These are phyloP conservation scores for Lacanobia oleracea DNA, from an alignment of 2,888 invertebrate species.

Conservation along the genomic window DNA sequence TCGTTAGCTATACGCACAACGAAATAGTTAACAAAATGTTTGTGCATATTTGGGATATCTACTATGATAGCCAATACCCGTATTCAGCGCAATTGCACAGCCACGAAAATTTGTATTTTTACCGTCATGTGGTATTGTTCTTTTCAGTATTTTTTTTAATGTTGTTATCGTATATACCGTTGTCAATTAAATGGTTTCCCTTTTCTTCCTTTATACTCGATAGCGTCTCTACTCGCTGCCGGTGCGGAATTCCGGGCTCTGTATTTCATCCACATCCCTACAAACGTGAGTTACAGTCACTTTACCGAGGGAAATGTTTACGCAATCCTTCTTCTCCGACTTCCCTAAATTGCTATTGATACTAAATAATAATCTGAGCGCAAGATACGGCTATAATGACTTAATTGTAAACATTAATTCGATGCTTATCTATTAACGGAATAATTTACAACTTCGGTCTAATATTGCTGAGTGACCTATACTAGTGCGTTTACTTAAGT, in stretches of 20 bases:
- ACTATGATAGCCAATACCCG: too few relatives aligned
- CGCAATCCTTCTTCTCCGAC: constrained; percentile 3
- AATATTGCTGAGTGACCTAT: constrained; percentile 36
- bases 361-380: constrained; percentile 29
- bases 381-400: constrained; percentile 19
- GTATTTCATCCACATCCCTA: constrained; percentile 9
- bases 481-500: constrained; percentile 28
- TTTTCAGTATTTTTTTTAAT: too few relatives aligned
- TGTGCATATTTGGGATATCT: too few relatives aligned
- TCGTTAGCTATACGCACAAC: too few relatives aligned
- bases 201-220: too few relatives aligned
- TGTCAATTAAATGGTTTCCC: too few relatives aligned
- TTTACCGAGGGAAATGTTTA: constrained; percentile 8
- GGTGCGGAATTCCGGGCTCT: not conserved
- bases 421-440: constrained; percentile 33
- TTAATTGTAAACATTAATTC: constrained; percentile 34
- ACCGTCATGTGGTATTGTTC: too few relatives aligned
- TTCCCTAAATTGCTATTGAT: constrained; percentile 28
- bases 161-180: too few relatives aligned
- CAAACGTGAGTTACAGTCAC: constrained; percentile 8
- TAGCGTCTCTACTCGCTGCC: not conserved
- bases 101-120: too few relatives aligned
- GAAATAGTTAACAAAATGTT: too few relatives aligned
- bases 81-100: too few relatives aligned
- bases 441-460: constrained; percentile 34